phyloP scores from a whole-genome alignment of 2,113 vertebrate species.

The Catagonus wagneri region DNA sequence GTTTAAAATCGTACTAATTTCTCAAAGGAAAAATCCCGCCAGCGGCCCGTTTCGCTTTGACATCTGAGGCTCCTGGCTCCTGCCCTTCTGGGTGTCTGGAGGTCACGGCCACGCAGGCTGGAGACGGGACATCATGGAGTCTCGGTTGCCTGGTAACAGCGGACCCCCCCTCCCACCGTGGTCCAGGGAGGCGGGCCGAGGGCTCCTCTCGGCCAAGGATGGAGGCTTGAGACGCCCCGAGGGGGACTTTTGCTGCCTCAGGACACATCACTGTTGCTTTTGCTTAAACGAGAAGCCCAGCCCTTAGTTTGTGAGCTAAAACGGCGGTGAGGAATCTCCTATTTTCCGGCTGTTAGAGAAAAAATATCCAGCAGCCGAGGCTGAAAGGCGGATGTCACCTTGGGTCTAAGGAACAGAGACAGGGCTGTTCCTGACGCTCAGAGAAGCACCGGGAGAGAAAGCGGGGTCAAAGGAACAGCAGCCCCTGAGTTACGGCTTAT shows the following conservation, averaged over 20 bases:
- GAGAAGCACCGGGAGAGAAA: fast-evolving
- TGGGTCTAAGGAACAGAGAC: not conserved
- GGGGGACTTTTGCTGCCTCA: fast-evolving
- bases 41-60: not conserved
- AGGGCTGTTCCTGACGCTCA: fast-evolving
- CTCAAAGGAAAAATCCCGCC: not conserved
- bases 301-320: not conserved
- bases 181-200: fast-evolving
- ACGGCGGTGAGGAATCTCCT: fast-evolving
- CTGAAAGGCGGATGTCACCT: fast-evolving
- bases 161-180: not conserved
- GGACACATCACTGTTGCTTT: not conserved
- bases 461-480: not conserved
- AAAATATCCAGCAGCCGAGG: not conserved
- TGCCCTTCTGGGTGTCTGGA: not conserved
- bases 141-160: fast-evolving
- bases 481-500: fast-evolving
- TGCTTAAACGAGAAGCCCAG: not conserved
- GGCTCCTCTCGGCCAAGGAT: not conserved
- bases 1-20: not conserved
- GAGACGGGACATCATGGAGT: fast-evolving
- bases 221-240: no score
- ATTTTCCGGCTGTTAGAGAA: not conserved
- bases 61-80: not conserved
- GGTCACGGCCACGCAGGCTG: fast-evolving